Conservation (phyloP, 2,797 vertebrate genomes). For the Pelobates cultripes region DNA sequence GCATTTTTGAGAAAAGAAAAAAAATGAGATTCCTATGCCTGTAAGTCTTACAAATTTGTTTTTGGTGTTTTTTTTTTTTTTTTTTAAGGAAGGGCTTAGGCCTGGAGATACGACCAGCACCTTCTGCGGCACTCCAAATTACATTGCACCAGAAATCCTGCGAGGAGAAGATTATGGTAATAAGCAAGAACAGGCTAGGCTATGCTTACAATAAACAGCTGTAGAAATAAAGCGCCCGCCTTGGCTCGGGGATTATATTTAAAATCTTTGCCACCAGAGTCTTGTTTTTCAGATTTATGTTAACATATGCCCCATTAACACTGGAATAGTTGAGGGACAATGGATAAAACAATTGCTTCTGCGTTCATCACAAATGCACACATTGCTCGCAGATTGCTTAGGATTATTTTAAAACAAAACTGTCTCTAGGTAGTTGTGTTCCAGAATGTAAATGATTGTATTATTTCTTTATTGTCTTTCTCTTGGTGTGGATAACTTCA, state of each 20-base stretch:
- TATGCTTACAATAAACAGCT: neutral
- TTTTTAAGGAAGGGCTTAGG: slow-evolving; percentile 90
- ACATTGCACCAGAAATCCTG: slow-evolving; percentile 97
- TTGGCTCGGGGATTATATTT: neutral
- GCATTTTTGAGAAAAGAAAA: no score
- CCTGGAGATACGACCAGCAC: slow-evolving; percentile 98
- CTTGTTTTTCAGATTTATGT: neutral
- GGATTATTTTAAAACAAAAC: neutral
- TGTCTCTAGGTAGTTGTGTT: neutral
- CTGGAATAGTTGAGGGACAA: neutral
- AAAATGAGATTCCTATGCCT: no score
- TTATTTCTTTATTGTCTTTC: no score
- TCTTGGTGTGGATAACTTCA: no score
- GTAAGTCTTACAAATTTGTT: no score
- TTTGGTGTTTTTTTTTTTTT: neutral
- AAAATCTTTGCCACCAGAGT: neutral
- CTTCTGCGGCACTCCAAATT: slow-evolving; percentile 98
- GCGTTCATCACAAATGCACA: neutral
- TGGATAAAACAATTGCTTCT: neutral
- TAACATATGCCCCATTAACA: no score
- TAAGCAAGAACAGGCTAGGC: slow-evolving; percentile 15
- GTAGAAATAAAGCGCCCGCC: neutral
- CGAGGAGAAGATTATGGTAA: slow-evolving; percentile 97
- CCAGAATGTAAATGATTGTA: no score
- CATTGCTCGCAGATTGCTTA: neutral